Evolutionary conservation across 2,888 invertebrate genomes (phyloP), one percentile per base, ranked within the genome.

Genomic region (Protodeltote pygarga): DNA sequence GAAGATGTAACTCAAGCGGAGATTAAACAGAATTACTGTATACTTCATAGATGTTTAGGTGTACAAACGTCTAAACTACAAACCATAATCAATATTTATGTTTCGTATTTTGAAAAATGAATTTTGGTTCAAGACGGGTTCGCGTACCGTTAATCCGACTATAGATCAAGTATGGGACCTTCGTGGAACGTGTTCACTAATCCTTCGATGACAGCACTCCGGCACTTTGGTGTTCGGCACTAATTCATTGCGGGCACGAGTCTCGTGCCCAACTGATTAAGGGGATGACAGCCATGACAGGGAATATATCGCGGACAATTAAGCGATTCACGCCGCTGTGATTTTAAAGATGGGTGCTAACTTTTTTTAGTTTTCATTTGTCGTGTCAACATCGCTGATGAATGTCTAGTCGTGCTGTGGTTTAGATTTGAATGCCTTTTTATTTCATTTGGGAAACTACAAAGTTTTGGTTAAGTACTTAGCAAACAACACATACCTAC

Each of bases 271-370:
- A 65, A 55, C 67, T 62, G 83, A 88, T 89, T 88, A 85, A 65
- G 70, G 74, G 77, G 83, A 81, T 89, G 90, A 90, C 89, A 88
- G 74, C 74, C 73, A 75, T 77, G 90, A 88, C 90, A 83, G 83
- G 71, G 68, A 73, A 90, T 87, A 83, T 79, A 91, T 90, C 65
- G 83, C 79, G 61, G 79, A 81, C 88, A 87, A 89, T 88, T 86
- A 85, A 75, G 74, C 71, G 75, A 74, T 72, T 65, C 65, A 63
- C 57, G 65, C 58, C 65, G 60, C 28, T 14, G 57, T 69, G 69
- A 77, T 71, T 68, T n/a, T 73, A 75, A 79, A 73, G 72, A 71
- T 62, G 67, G 73, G 64, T 68, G 66, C 29, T 53, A 32, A 65
- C 45, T 65, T 76, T 71, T 73, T 70, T 52, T 41, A 31, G 42